phyloP scores from a whole-genome alignment of 2,797 vertebrate genomes.

The Oreochromis mossambicus region DNA sequence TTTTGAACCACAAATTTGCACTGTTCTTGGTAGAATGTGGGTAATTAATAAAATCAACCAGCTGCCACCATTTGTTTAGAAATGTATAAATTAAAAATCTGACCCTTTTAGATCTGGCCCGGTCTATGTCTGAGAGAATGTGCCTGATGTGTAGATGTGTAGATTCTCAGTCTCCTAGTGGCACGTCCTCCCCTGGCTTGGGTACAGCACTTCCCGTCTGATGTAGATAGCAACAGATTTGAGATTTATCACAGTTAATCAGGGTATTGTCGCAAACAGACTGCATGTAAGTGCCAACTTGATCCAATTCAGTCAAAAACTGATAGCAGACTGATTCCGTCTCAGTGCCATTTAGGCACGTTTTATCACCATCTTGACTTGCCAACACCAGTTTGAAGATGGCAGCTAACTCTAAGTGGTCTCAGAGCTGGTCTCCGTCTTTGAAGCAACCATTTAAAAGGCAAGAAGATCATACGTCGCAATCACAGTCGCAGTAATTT shows the following conservation, averaged over 20 bases:
- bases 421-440: neutral
- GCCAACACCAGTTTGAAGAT: neutral
- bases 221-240: neutral
- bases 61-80: neutral
- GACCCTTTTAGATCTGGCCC: neutral
- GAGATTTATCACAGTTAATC: neutral
- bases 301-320: neutral
- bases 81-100: neutral
- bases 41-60: neutral
- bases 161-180: neutral
- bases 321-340: neutral
- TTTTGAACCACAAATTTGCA: rapidly evolving
- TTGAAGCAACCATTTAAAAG: neutral
- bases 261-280: neutral
- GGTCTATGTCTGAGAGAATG: neutral
- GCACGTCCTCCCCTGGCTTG: neutral
- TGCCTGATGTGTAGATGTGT: neutral
- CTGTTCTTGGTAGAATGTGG: neutral
- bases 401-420: neutral
- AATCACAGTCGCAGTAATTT: neutral
- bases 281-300: neutral
- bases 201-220: neutral
- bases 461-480: neutral
- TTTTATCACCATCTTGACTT: neutral
- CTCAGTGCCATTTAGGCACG: rapidly evolving